phyloP scores from a whole-genome alignment of 2,797 vertebrate genomes.

The Ataeniobius toweri region DNA sequence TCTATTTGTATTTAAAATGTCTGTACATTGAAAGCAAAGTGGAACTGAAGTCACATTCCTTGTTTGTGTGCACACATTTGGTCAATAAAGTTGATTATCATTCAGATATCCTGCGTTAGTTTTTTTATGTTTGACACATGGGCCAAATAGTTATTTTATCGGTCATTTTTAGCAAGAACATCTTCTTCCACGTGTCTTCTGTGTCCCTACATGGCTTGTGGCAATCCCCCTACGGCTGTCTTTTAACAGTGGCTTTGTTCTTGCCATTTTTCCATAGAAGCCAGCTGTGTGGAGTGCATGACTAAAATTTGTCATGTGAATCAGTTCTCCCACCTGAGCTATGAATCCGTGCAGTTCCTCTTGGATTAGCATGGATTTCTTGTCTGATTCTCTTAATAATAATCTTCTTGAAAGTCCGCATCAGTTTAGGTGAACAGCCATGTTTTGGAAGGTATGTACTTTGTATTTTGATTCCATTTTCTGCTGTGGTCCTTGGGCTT shows the following conservation, averaged over 20 bases:
- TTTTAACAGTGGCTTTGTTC: no score
- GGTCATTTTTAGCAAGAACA: background rate
- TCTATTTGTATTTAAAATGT: background rate
- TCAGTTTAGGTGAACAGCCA: background rate
- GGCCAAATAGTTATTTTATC: no score
- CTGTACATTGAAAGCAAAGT: background rate
- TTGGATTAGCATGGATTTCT: background rate
- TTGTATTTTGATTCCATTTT: no score
- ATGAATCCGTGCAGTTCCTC: background rate
- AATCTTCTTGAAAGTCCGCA: no score
- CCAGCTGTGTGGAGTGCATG: no score
- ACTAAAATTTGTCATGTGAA: background rate
- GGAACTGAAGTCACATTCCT: background rate
- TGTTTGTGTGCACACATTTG: background rate
- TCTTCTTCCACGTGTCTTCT: no score
- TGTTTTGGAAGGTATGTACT: no score
- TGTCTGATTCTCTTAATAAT: background rate
- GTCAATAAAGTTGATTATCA: background rate
- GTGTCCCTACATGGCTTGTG: no score
- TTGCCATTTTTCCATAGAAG: no score
- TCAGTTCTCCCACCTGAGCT: background rate
- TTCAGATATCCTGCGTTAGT: no score
- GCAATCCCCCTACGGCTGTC: no score
- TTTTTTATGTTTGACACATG: no score
- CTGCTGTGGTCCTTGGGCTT: background rate